Base-by-base conservation (phyloP, 2,797 vertebrate species). In the Sciurus carolinensis region DNA sequence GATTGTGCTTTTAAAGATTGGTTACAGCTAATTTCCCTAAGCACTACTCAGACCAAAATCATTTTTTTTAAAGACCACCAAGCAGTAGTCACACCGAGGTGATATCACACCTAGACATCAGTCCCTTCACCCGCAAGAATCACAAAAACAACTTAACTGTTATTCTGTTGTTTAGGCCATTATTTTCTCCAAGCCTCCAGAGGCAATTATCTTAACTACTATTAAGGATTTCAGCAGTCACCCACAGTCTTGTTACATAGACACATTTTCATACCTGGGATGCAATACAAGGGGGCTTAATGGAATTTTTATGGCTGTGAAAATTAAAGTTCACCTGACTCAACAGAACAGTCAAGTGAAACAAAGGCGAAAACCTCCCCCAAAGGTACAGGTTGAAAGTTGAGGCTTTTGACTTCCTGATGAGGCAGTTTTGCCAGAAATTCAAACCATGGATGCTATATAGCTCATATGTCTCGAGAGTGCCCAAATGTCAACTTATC, bases 311-410 rank as follows among this genome's bases (percentile, higher is more conserved):
- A 95, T 28, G 17, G 47, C 94, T 96, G 36, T 89, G 79, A 96
- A 96, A 95, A 97, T 96, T 89, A 66, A 97, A 97, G 89, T 94
- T 96, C 88, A 89, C 62, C 94, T 95, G 77, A 95, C 76, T 95
- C 81, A 85, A 91, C 11, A 75, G 71, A 95, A 96, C 0, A 96
- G 91, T 96, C 79, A 96, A 95, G 94, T 62, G 85, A 95, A 96
- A 95, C 72, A 95, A 93, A 95, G 42, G 42, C 71, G 47, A 91
- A 92, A 87, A 89, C 28, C 64, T 92, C 72, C 87, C 50, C 67
- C 44, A 76, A 79, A 89, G 90, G 87, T n/a, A 83, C 33, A 20
- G 36, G 75, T 77, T 77, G 47, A 81, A 95, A 83, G 77, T 6
- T 93, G 89, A 92, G 73, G 93, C 83, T 93, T 96, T 26, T 94